Evolutionary conservation across 2,797 vertebrate genomes (phyloP).

Genomic region (Bradypodion ventrale): DNA sequence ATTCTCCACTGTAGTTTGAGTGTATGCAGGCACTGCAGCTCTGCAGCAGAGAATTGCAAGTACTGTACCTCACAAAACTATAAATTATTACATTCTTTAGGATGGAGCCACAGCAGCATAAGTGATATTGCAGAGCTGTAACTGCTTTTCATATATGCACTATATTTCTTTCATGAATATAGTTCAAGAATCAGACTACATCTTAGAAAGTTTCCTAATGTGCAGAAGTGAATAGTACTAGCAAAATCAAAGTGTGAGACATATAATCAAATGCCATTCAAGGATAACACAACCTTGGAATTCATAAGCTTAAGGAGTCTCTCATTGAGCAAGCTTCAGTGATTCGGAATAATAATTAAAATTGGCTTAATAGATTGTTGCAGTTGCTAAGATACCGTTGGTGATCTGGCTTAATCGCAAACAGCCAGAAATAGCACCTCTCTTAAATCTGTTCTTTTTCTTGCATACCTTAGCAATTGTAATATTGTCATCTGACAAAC

Average conservation of each 20-base stretch:
- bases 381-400: slow-evolving; percentile 63
- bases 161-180: not conserved
- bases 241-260: slow-evolving; percentile 31
- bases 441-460: slow-evolving; percentile 36
- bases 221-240: slow-evolving; percentile 21
- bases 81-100: too few relatives aligned
- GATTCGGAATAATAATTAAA: slow-evolving; percentile 51
- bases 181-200: slow-evolving; percentile 33
- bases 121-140: too few relatives aligned
- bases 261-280: slow-evolving; percentile 30
- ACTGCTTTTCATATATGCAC: too few relatives aligned
- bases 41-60: too few relatives aligned
- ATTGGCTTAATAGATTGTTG: slow-evolving; percentile 50
- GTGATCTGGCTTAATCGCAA: not conserved
- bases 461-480: slow-evolving; percentile 25
- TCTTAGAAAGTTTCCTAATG: slow-evolving; percentile 4
- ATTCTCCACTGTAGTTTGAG: too few relatives aligned
- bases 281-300: slow-evolving; percentile 18
- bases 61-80: too few relatives aligned
- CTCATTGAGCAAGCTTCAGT: slow-evolving; percentile 33
- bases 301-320: slow-evolving; percentile 23
- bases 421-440: slow-evolving; percentile 18
- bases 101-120: too few relatives aligned
- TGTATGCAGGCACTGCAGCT: too few relatives aligned
- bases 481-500: slow-evolving; percentile 33